phyloP scores from a whole-genome alignment of 2,888 invertebrate species.

The Hesperia comma region DNA sequence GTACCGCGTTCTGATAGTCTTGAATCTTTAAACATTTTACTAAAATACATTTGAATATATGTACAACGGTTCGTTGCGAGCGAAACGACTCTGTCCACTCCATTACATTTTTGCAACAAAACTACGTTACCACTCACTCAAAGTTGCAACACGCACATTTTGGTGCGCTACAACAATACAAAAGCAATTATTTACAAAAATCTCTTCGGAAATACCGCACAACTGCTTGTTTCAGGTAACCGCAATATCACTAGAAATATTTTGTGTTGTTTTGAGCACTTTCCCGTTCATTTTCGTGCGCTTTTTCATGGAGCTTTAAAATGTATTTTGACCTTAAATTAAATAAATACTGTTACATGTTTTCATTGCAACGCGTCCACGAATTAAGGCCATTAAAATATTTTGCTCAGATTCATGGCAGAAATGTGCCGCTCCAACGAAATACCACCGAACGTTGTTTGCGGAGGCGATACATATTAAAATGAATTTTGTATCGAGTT shows the following conservation, averaged over 20 bases:
- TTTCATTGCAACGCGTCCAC: constrained; percentile 49
- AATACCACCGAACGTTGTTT: constrained; percentile 41
- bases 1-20: constrained; percentile 57
- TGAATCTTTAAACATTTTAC: constrained; percentile 53
- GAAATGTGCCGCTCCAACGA: constrained; percentile 39
- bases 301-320: constrained; percentile 56
- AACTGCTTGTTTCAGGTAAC: constrained; percentile 70
- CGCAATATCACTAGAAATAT: constrained; percentile 71
- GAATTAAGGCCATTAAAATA: constrained; percentile 51
- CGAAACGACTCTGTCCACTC: constrained; percentile 49
- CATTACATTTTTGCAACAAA: constrained; percentile 51
- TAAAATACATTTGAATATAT: constrained; percentile 26
- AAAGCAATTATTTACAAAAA: constrained; percentile 68
- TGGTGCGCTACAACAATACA: constrained; percentile 53
- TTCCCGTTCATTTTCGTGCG: constrained; percentile 58
- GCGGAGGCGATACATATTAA: constrained; percentile 29
- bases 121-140: constrained; percentile 50
- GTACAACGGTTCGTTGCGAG: constrained; percentile 35
- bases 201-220: constrained; percentile 64
- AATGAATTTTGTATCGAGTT: constrained; percentile 26
- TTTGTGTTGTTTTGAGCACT: constrained; percentile 64
- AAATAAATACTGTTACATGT: constrained; percentile 50
- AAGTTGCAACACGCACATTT: constrained; percentile 52
- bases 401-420: constrained; percentile 42
- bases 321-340: constrained; percentile 56